Conservation (phyloP, 2,797 vertebrate genomes). For the Pogonophryne albipinna region DNA sequence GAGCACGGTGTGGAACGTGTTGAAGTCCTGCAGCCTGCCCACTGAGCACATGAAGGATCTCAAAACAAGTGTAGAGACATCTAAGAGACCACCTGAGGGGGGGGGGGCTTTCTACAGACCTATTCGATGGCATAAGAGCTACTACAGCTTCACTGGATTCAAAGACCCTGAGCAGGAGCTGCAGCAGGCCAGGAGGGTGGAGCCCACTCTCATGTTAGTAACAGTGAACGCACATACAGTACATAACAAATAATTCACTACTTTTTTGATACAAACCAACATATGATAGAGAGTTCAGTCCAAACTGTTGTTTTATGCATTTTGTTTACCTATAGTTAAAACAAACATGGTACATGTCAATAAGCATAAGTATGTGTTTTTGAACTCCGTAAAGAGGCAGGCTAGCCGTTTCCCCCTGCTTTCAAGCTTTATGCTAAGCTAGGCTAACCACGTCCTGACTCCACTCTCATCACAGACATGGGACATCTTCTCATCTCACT, state of each 20-base stretch:
- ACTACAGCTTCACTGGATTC: conserved; percentile 94
- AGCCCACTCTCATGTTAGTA: conserved; percentile 89
- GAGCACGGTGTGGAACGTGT: conserved; percentile 91
- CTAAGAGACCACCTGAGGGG: conserved; percentile 57
- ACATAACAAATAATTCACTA: not conserved
- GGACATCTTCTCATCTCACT: not conserved
- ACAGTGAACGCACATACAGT: not conserved
- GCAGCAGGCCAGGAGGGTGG: conserved; percentile 88
- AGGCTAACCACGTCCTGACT: not conserved
- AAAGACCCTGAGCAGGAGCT: conserved; percentile 94
- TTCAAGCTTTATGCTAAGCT: not conserved
- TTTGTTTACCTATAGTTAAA: not conserved
- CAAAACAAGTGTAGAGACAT: conserved; percentile 56
- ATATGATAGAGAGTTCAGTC: too few species aligned
- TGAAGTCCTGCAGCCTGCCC: conserved; percentile 94
- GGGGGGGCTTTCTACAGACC: conserved; percentile 86
- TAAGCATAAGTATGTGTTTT: not conserved
- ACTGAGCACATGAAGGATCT: conserved; percentile 89
- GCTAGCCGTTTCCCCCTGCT: not conserved
- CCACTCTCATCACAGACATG: not conserved
- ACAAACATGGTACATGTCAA: not conserved
- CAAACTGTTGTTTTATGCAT: not conserved
- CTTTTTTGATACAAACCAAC: too few species aligned
- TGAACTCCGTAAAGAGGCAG: not conserved
- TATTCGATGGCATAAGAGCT: conserved; percentile 96